phyloP scores from a whole-genome alignment of 2,113 vertebrate species.

The Phainopepla nitens region DNA sequence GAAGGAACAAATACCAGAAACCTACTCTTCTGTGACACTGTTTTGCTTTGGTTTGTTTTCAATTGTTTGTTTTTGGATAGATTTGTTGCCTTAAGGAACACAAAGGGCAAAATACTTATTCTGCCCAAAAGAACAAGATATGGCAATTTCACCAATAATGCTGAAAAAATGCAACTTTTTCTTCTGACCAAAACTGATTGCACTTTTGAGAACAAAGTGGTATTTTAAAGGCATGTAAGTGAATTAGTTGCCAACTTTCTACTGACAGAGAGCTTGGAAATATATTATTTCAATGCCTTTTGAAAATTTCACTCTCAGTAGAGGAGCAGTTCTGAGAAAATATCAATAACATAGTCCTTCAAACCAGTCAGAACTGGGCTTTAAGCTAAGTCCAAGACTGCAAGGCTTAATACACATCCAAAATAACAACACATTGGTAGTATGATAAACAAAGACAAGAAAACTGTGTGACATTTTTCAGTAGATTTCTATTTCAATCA shows the following conservation, averaged over 20 bases:
- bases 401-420: not conserved
- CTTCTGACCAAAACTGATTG: not conserved
- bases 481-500: not conserved
- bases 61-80: not conserved
- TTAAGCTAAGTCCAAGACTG: not conserved
- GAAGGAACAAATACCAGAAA: not conserved
- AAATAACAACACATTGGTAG: not conserved
- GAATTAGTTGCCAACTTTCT: not conserved
- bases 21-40: not conserved
- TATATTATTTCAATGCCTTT: not conserved
- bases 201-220: not conserved
- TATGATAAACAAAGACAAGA: not conserved
- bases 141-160: not conserved
- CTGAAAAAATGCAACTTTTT: not conserved
- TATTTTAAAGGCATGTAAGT: not conserved
- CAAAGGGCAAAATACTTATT: not conserved
- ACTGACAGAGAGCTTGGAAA: not conserved
- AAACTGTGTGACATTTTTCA: not conserved
- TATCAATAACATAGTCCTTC: not conserved
- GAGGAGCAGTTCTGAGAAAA: not conserved
- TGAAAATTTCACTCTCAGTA: not conserved
- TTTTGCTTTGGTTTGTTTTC: not conserved
- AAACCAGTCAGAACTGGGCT: not conserved
- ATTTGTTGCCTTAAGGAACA: not conserved
- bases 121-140: not conserved